These are phyloP conservation scores for Arnoldichthys spilopterus DNA, from an alignment of 2,797 vertebrate species.

Conservation along the genomic window DNA sequence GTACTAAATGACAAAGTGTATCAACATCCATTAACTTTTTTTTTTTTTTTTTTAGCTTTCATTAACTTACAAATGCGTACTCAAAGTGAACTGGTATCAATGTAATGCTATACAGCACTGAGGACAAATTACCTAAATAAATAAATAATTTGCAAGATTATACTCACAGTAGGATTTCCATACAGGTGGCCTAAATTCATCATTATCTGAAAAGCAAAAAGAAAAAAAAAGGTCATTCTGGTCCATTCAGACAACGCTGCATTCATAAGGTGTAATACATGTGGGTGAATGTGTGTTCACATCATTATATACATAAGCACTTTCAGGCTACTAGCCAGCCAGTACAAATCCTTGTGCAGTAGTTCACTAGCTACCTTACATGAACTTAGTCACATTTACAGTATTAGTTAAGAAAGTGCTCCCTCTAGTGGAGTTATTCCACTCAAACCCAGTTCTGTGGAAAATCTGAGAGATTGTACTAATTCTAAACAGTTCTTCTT, in stretches of 20 bases:
- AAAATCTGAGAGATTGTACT: too few relatives aligned
- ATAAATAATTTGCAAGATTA: not conserved
- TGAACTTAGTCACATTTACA: not conserved
- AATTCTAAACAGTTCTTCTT: too few relatives aligned
- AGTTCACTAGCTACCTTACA: not conserved
- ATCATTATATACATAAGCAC: not conserved
- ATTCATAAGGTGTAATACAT: not conserved
- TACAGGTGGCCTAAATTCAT: conserved; percentile 89
- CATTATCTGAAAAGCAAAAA: conserved; percentile 78
- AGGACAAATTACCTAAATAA: not conserved
- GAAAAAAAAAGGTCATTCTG: not conserved
- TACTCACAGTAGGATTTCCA: conserved; percentile 93
- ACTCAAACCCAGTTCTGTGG: not conserved
- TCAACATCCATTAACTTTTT: too few relatives aligned
- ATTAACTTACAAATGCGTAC: too few relatives aligned
- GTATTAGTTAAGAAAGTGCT: not conserved
- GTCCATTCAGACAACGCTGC: not conserved
- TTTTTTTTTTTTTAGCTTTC: too few relatives aligned
- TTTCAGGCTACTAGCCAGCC: not conserved
- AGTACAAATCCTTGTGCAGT: too few relatives aligned
- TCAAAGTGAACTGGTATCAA: not conserved
- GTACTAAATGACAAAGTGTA: too few relatives aligned
- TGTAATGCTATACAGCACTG: not conserved
- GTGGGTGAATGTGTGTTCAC: not conserved
- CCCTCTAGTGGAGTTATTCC: conserved; percentile 25